A percentile compares a stretch with the other conserved stretches of the same genome.
Evolutionary conservation across 2,113 vertebrate genomes (phyloP).

Genomic region (Poeciliopsis retropinna): DNA sequence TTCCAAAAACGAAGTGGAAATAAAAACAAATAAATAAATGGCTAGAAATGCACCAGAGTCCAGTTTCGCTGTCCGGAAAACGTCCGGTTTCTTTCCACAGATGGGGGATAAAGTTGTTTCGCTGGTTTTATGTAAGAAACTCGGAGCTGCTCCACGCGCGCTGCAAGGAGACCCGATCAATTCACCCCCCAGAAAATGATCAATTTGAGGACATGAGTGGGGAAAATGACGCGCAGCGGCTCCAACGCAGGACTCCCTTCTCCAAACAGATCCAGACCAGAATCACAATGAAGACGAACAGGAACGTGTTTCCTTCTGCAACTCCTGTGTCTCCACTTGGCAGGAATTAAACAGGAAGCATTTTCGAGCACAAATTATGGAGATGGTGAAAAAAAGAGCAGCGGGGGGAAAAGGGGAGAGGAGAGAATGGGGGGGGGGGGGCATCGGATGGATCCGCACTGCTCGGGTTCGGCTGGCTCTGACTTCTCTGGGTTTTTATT

Average conservation of each 20-base stretch:
- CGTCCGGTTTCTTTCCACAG: constrained; percentile 9
- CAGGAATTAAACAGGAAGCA: constrained; percentile 3
- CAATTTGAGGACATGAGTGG: constrained; percentile 21
- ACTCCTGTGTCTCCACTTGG: not conserved
- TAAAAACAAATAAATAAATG: too few species aligned
- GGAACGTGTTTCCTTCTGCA: not conserved
- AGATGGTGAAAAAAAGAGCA: too few species aligned
- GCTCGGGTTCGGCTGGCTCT: constrained; percentile 14
- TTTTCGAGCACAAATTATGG: constrained; percentile 28
- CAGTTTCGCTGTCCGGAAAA: constrained; percentile 6
- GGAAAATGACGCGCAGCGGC: constrained; percentile 40
- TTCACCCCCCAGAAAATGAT: constrained; percentile 26
- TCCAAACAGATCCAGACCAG: not conserved
- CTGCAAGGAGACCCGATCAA: constrained; percentile 6
- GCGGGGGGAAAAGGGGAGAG: too few species aligned
- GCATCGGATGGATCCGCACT: constrained; percentile 21
- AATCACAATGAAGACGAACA: not conserved
- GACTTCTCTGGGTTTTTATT: constrained; percentile 20
- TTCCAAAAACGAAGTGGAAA: not conserved
- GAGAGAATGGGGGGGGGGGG: not conserved
- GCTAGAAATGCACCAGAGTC: not conserved
- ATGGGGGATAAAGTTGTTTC: constrained; percentile 65
- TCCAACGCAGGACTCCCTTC: not conserved
- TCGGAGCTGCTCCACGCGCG: constrained; percentile 8
- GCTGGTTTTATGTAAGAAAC: constrained; percentile 6